Conservation (phyloP, 1,140 invertebrate genomes). For the Lineus longissimus region DNA sequence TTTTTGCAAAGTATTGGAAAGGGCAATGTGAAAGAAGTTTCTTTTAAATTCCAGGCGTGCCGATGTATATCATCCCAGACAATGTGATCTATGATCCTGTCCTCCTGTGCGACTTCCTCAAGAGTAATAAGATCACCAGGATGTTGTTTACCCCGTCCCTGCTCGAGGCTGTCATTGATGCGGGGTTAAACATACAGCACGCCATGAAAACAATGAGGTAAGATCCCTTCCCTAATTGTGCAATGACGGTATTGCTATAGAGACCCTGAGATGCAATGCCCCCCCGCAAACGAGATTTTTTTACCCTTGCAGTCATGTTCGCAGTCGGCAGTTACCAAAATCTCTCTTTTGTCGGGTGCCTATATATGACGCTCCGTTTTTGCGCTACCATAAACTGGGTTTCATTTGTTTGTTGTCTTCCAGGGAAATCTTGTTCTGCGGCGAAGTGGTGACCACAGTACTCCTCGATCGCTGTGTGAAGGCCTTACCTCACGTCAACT, state of each 20-base stretch:
- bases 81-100: slow-evolving; percentile 53
- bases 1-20: neutral
- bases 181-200: slow-evolving; percentile 21
- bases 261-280: too few species aligned
- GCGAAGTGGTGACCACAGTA: slow-evolving; percentile 54
- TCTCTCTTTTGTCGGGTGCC: too few species aligned
- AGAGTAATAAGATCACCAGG: slow-evolving; percentile 48
- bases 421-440: slow-evolving; percentile 54
- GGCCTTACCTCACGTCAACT: slow-evolving; percentile 46
- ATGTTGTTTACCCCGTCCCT: slow-evolving; percentile 56
- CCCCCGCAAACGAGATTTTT: too few species aligned
- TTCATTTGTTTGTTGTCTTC: too few species aligned
- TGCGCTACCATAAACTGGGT: too few species aligned
- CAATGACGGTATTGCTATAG: too few species aligned
- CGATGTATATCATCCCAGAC: slow-evolving; percentile 53
- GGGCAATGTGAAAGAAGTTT: too few species aligned
- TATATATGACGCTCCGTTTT: too few species aligned
- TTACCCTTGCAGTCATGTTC: too few species aligned
- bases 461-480: slow-evolving; percentile 49
- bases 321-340: too few species aligned
- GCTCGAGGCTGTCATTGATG: slow-evolving; percentile 51
- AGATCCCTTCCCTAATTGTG: too few species aligned
- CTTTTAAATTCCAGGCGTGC: slow-evolving; percentile 31
- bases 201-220: slow-evolving; percentile 28
- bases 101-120: slow-evolving; percentile 44